These are phyloP conservation scores for Saxicola maurus DNA, from an alignment of 2,797 vertebrate genomes.

Conservation along the genomic window DNA sequence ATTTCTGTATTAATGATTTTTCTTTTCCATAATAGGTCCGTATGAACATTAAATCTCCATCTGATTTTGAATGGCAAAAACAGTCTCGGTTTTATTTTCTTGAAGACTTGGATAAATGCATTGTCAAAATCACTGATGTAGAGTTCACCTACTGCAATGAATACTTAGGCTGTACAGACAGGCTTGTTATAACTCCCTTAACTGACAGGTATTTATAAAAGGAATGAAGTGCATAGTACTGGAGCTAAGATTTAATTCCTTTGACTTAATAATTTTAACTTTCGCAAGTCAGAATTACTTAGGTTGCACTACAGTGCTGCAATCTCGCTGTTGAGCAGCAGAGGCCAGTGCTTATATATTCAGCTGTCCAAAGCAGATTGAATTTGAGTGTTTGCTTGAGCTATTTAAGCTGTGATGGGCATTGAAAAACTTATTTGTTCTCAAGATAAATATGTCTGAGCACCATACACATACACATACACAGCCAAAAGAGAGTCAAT, in stretches of 20 bases:
- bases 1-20: background rate
- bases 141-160: conserved; percentile 86
- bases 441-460: background rate
- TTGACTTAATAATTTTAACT: background rate
- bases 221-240: background rate
- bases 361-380: background rate
- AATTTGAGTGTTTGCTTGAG: background rate
- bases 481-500: background rate
- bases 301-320: background rate
- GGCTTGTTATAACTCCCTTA: conserved; percentile 85
- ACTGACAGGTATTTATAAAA: conserved; percentile 76
- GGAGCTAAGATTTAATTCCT: background rate
- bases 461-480: no score
- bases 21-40: conserved; percentile 67
- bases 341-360: conserved; percentile 32
- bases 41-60: conserved; percentile 75
- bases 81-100: conserved; percentile 84
- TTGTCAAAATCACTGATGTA: conserved; percentile 84
- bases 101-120: conserved; percentile 79
- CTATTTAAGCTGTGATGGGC: background rate
- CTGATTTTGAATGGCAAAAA: conserved; percentile 86
- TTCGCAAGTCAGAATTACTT: background rate
- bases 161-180: conserved; percentile 84
- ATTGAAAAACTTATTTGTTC: background rate
- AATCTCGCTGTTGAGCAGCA: background rate